Percentiles rank a stretch among this genome's conserved stretches.
Evolutionary conservation across 2,888 invertebrate species (phyloP).

Genomic region (Branchipolynoe longqiensis): DNA sequence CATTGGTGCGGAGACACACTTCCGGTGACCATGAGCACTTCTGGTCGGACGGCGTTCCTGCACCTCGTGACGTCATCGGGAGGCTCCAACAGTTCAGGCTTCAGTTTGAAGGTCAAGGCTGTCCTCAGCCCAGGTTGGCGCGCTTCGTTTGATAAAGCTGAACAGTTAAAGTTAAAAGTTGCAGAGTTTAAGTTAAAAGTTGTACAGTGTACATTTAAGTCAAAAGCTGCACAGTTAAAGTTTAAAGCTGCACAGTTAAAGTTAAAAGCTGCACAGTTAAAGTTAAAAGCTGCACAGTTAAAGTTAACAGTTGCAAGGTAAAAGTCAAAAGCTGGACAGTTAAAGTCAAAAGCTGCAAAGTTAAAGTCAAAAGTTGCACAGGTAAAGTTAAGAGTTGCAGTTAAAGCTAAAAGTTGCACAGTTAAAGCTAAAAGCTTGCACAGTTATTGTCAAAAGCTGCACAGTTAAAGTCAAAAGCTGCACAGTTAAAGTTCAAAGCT

Average conservation of each 20-base stretch:
- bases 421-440: no score
- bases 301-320: no score
- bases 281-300: no score
- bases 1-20: slow-evolving; percentile 23
- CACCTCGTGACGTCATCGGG: background rate
- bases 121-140: no score
- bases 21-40: slow-evolving; percentile 16
- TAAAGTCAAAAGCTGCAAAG: no score
- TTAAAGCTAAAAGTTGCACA: no score
- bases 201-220: background rate
- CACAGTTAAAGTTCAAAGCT: no score
- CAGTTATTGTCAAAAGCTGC: no score
- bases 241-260: background rate
- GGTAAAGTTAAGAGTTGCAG: no score
- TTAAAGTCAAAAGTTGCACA: no score
- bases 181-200: background rate
- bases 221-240: background rate
- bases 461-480: no score
- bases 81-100: background rate
- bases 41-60: slow-evolving; percentile 6
- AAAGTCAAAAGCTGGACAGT: no score
- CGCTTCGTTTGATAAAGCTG: background rate
- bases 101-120: background rate
- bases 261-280: background rate
- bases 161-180: background rate